Evolutionary conservation across 2,113 vertebrate genomes (phyloP).

Genomic region (Setophaga coronata): DNA sequence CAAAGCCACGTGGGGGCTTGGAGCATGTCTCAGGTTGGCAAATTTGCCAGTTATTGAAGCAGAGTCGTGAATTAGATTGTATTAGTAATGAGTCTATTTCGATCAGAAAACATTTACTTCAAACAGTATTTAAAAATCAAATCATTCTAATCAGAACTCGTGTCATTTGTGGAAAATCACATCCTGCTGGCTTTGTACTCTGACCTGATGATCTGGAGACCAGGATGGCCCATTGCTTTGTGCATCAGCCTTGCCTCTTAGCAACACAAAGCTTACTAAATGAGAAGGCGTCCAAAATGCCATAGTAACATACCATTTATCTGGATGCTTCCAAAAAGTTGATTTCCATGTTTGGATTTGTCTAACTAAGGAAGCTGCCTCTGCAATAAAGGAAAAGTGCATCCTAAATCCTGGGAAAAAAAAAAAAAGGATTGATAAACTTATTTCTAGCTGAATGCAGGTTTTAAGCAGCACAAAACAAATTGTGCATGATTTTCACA

Average conservation of each 20-base stretch:
- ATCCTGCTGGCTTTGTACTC: not conserved
- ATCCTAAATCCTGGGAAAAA: not conserved
- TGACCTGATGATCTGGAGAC: constrained; percentile 6
- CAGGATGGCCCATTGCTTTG: constrained; percentile 4
- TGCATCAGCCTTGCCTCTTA: constrained; percentile 49
- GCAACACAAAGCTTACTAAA: constrained; percentile 46
- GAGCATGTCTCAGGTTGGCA: not conserved
- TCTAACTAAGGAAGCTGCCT: not conserved
- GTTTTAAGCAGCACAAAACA: not conserved
- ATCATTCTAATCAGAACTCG: not conserved
- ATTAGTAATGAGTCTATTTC: not conserved
- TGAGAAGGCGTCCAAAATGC: constrained; percentile 47
- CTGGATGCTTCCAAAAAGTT: constrained; percentile 12
- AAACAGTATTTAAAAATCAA: not conserved
- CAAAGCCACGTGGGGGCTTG: not conserved
- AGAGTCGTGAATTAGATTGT: not conserved
- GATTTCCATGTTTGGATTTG: constrained; percentile 37
- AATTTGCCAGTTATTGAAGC: not conserved
- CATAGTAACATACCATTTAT: constrained; percentile 44
- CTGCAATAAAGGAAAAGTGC: not conserved
- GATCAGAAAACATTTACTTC: not conserved
- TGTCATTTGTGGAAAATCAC: not conserved
- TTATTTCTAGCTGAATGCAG: not conserved
- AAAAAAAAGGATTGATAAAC: not conserved
- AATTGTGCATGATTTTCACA: not conserved